phyloP scores from a whole-genome alignment of 2,888 invertebrate species.

The Sarcophaga rosellei region DNA sequence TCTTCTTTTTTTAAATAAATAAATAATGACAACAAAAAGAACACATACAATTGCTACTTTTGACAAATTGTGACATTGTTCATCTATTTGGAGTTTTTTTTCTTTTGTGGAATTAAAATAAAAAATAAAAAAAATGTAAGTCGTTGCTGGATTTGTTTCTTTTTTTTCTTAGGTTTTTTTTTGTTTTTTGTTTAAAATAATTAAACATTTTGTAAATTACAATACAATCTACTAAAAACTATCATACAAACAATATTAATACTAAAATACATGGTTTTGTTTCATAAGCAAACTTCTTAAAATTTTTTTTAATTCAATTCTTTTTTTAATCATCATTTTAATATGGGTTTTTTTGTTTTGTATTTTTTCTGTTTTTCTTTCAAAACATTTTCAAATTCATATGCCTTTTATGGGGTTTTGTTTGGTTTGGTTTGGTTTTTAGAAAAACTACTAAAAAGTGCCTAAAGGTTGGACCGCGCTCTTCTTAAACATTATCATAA shows the following conservation, averaged over 20 bases:
- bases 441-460: constrained; percentile 45
- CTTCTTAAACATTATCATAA: constrained; percentile 18
- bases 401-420: background rate
- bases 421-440: background rate
- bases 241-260: constrained; percentile 52
- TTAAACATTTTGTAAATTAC: constrained; percentile 54
- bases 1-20: background rate
- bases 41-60: background rate
- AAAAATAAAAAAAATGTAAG: constrained; percentile 19
- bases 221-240: constrained; percentile 49
- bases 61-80: background rate
- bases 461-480: constrained; percentile 58
- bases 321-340: constrained; percentile 8
- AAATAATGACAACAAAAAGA: background rate
- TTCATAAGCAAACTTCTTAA: background rate
- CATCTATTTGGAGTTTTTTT: background rate
- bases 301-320: constrained; percentile 18
- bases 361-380: background rate
- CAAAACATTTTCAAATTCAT: background rate
- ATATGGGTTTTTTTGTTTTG: background rate
- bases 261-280: constrained; percentile 26
- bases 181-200: constrained; percentile 43
- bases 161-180: background rate
- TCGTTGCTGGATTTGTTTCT: constrained; percentile 33
- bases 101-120: background rate